Base-by-base conservation (phyloP, 1,140 invertebrate genomes). In the Habropoda laboriosa region DNA sequence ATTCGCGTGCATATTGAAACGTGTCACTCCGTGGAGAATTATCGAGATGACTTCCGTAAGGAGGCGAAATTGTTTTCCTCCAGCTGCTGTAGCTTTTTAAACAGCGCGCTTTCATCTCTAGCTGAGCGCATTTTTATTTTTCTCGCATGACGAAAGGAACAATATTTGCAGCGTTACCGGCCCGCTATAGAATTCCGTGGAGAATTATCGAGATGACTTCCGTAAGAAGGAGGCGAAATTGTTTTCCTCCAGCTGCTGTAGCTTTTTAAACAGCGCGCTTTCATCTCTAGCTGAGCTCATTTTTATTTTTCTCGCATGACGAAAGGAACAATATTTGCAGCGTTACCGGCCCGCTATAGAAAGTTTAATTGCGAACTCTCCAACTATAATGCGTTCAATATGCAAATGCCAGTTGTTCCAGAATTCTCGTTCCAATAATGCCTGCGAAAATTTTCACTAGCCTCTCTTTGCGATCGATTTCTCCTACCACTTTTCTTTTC, bases 381-480 rank as follows among this genome's bases (percentile, higher is more conserved):
- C 64, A 21, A 3, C 0, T 40, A 30, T 53, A 64, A 64, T 64
- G 18, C 72, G 47, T 40, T 51, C 12, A 64, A 53, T 42, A 53
- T 64, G 60, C 58, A 61, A 74, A 64, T 40, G 42, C 35, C 3
- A 47, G 60, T 74, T 63, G 71, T 12, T 75, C 60, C 35, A 64
- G 32, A 53, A 75, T 75, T 53, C 72, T 40, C 47, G 45, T 63
- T 63, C 24, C n/a, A 74, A 75, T 75, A 53, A 75, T 64, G 45
- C 7, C 18, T 24, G 60, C 45, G 60, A 75, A 55, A 53, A 75
- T 74, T 63, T 74, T 51, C 58, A 38, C 70, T 38, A 38, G 24
- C 42, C n/a, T 35, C 35, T 38, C 45, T 32, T 73, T 58, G n/a
- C 40, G 30, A 61, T 61, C 70, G 70, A 73, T 73, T 38, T 61